Evolutionary conservation across 1,140 invertebrate species (phyloP), one percentile per base, ranked within the genome.

Genomic region (Plectus sambesii): DNA sequence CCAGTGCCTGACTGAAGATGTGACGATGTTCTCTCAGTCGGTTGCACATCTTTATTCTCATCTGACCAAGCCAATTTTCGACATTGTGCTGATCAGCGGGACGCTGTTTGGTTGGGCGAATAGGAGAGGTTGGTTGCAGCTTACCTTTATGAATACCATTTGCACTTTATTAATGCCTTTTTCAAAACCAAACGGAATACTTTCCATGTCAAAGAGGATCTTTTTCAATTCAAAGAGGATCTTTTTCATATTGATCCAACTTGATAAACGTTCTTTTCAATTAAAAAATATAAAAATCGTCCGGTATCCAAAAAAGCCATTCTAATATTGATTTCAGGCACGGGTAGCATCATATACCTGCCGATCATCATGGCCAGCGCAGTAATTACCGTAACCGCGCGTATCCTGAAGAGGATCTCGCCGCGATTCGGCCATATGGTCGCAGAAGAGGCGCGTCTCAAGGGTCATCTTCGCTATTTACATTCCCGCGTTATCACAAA

Each of bases 1-100:
- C 70, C 92, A 98, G 71, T 86, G 89, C 72, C 74, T 98, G 41
- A 98, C 92, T 0, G 92, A 98, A 71, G 90, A 97, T 71, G 84
- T 97, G 49, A 84, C 84, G 29, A 82, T 85, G 59, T 89, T 97
- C 67, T 82, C 87, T 0, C 81, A 81, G 55, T 87, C 85, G 1
- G 80, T 96, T 17, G 87, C 90, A 1, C 90, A 96, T 76, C 73
- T 98, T 2, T 97, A 97, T 73, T 90, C 89, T 36, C 87, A 87
- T 64, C 78, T 97, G 47, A 96, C 90, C 1, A 98, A 98, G 69
- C 92, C 92, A 0, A 77, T 92, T 52, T 81, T 96, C 54, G 90
- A 96, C 72, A 69, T 75, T 42, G 68, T 63, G 26, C 42, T 75
- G 5, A 92, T 94, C 53, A 81, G 80, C 2, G 77, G 79, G 83